phyloP scores from a whole-genome alignment of 2,888 invertebrate species.

The Pseudococcus jackbeardsleyi region DNA sequence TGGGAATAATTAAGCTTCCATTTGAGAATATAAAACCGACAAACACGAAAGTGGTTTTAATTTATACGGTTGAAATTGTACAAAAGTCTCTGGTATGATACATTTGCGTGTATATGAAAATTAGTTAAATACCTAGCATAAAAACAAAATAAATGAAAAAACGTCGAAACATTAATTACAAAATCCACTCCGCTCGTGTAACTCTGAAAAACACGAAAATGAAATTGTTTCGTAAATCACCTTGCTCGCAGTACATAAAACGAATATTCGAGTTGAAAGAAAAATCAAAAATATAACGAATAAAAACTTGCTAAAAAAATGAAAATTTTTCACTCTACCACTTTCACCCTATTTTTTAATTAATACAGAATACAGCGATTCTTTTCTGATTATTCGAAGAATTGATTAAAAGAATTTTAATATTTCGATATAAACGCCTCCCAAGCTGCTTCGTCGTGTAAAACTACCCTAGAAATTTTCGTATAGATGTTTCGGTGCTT shows the following conservation, averaged over 20 bases:
- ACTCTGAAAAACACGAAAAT: neutral
- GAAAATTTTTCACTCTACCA: neutral
- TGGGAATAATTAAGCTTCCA: no score
- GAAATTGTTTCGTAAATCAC: neutral
- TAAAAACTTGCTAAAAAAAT: neutral
- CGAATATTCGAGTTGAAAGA: neutral
- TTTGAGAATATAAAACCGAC: no score
- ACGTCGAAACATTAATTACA: neutral
- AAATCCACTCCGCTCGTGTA: neutral
- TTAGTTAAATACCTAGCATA: neutral
- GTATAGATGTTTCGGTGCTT: neutral
- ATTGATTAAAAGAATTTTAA: slow-evolving; percentile 16
- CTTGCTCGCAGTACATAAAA: neutral
- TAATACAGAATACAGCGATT: neutral
- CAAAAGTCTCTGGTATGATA: neutral
- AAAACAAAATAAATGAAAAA: neutral
- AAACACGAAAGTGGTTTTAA: neutral
- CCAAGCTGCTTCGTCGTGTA: neutral
- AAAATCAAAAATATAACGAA: neutral
- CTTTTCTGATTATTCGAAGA: neutral
- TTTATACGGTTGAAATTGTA: neutral
- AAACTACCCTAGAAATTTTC: neutral
- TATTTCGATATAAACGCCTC: neutral
- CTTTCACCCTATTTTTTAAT: neutral
- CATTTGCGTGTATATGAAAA: neutral